Base-by-base conservation (phyloP, 1,140 invertebrate species). In the Drosophila lacteicornis region DNA sequence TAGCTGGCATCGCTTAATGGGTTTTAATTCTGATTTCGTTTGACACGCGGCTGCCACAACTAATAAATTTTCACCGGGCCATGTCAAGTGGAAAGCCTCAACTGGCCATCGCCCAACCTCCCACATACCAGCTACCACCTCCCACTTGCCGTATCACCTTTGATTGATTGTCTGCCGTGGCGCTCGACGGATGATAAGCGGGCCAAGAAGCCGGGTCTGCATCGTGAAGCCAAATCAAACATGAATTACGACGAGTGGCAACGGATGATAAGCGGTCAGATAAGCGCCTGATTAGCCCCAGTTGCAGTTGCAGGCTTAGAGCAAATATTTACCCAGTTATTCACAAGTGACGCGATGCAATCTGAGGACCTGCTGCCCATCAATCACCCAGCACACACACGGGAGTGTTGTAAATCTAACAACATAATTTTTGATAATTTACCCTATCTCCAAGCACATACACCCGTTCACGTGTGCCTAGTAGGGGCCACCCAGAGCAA, bases 391-490 rank as follows among this genome's bases (percentile, higher is more conserved):
- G 66, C 71, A 69, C 58, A 19, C 67, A 22, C 19, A 22, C 19
- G 19, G 1, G 19, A 22, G 19, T 22, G 81, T 79, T 88, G 81
- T 88, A 91, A 91, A 85, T 88, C 84, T 85, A 82, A 88, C 85
- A 88, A 88, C 85, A 90, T 88, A 88, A 88, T 88, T 88, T 88
- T 80, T 90, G 84, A 88, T 88, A 87, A 87, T 81, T 84, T 67
- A 40, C 56, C 38, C 51, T 75, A 80, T 80, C 84, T 83, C n/a
- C 19, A 1, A 3, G 30, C 30, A 33, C 33, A 58, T 17, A 45
- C 61, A 66, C 42, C 49, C 45, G 30, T 61, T 58, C 40, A 36
- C 19, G 19, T 38, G 25, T 42, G 22, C 2, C 25, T 46, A 7
- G 27, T 7, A 40, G 2, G 2, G n/a, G 13, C 12, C 33, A 17